Base-by-base conservation (phyloP, 2,113 vertebrate genomes). In the Felis chaus region DNA sequence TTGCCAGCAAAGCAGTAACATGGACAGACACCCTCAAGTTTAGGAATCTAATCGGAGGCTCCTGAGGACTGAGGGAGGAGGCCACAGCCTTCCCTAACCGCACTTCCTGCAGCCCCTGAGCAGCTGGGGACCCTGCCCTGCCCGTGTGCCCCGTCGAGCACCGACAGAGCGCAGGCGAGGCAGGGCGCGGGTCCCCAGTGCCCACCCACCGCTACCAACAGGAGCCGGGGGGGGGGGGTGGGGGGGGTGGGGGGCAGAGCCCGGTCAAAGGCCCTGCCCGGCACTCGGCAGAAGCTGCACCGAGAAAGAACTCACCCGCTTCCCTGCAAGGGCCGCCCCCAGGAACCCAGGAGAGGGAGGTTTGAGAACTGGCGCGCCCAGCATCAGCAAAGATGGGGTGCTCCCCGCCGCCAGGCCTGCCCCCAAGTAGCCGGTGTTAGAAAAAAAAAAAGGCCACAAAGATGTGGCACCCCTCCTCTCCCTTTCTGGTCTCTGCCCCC, bases 201-300 rank as follows among this genome's bases (percentile, higher is more conserved):
- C 76, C 45, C 45, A 53, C 76, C 45, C 16, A 18, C 7, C 5
- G 45, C 45, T 79, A 45, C 76, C 45, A 50, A 33, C 8, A 3
- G 16, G 76, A 50, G 7, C 29, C 5, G 18, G 8, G 0, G 25
- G 1, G 27, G 13, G 3, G 27, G 18, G 8, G 0, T n/a, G n/a
- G n/a, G n/a, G n/a, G n/a, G n/a, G n/a, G n/a, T n/a, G 13, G 3
- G 27, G 25, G 3, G 27, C 73, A 18, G 27, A 78, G 5, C 78
- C 78, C 2, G 50, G 48, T 50, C 78, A 12, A 7, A 4, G 21
- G 36, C 4, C 36, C 69, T 21, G 2, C 19, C 69, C 69, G 0
- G 36, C 36, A 1, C 41, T 27, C 13, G 8, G 45, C 84, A 33
- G 53, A 16, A 53, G 65, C 21, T 61, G 36, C 53, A 31, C 15